Evolutionary conservation across 2,888 invertebrate genomes (phyloP), one percentile per base, ranked within the genome.

Genomic region (Drosophila birchii): DNA sequence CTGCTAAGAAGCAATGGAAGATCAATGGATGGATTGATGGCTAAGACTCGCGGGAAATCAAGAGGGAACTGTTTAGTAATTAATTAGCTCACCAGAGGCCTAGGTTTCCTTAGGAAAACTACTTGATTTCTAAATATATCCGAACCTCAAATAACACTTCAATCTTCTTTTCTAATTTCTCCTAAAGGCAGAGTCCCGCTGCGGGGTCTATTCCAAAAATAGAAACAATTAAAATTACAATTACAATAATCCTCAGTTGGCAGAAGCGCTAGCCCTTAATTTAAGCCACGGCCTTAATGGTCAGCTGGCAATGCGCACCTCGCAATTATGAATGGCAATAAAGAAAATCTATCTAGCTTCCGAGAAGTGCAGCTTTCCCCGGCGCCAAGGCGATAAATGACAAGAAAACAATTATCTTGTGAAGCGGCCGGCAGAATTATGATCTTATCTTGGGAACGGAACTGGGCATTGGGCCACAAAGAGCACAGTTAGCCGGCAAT

Each of bases 341-440:
- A 70, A 71, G 34, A 47, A 47, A 71, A 60, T 54, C 45, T 72
- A 60, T 60, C 45, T 41, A 38, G 38, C 45, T 36, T 41, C 47
- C 57, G 41, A 74, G 62, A 63, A 73, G 44, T 57, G 56, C 74
- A 67, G 76, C 85, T 82, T 85, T 88, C 88, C 82, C 55, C 85
- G 51, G 51, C 80, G 64, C 41, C 56, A 72, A 63, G 29, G 71
- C 69, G 71, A 68, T 87, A 78, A 81, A 69, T 62, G 68, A 74
- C 75, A 58, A 58, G 53, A 72, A 71, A 61, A 43, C 61, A 72
- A 61, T 72, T 61, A 61, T 61, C 54, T 61, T 32, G 45, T 18
- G 34, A 51, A 54, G 41, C 60, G 18, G 51, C 34, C 20, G 34
- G 16, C 51, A 54, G 61, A 49, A 55, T 41, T 72, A 72, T 23